These are phyloP conservation scores for Silurus meridionalis DNA, from an alignment of 2,113 vertebrate genomes.

Conservation along the genomic window DNA sequence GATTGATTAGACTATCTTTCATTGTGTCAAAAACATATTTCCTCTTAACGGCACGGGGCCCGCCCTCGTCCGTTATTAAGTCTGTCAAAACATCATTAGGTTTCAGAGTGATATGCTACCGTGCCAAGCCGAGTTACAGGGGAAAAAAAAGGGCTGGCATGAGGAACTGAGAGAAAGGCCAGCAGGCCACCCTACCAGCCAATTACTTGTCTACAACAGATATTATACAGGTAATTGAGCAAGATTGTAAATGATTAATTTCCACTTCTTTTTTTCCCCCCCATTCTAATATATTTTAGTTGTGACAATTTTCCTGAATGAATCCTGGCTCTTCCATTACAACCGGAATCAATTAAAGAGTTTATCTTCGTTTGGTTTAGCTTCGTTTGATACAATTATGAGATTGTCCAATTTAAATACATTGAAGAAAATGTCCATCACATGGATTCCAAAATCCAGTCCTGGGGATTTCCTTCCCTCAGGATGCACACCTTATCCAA, in stretches of 20 bases:
- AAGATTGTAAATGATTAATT: background rate
- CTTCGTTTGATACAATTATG: background rate
- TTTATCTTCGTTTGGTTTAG: background rate
- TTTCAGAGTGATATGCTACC: constrained; percentile 28
- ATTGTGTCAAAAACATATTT: constrained; percentile 61
- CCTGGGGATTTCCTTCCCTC: background rate
- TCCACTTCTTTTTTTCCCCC: background rate
- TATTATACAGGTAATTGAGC: constrained; percentile 3
- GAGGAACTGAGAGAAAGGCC: background rate
- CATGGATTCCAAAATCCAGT: background rate
- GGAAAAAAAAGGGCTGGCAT: background rate
- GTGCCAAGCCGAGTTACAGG: background rate
- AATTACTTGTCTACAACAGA: background rate
- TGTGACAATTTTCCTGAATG: background rate
- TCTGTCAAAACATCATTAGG: constrained; percentile 58
- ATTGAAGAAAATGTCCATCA: background rate
- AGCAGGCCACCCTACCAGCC: background rate
- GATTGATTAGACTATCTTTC: constrained; percentile 58
- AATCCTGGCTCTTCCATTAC: background rate
- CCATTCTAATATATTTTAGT: background rate
- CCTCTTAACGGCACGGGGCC: constrained; percentile 47
- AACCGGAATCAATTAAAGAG: background rate
- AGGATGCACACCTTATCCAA: background rate
- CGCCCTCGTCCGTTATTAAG: constrained; percentile 55
- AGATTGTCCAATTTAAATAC: background rate